Evolutionary conservation across 2,113 vertebrate genomes (phyloP), one percentile per base, ranked within the genome.

Genomic region (Cacatua alba): DNA sequence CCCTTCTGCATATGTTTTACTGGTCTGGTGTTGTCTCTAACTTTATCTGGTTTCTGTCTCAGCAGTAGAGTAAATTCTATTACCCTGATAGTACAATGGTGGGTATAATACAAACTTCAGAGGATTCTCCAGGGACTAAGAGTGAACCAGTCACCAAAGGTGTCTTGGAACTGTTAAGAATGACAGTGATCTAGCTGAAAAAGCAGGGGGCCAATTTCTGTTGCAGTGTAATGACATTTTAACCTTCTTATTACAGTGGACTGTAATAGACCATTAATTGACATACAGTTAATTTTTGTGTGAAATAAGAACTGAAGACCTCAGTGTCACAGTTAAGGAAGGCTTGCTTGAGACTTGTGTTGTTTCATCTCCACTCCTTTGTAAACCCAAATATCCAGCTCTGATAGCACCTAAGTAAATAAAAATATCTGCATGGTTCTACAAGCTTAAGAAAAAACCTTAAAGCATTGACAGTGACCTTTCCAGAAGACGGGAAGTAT

Each of bases 401-500:
- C 96, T 90, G 6, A 87, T 93, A 95, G 90, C 94, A 96, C 49
- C 87, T 95, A 92, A 97, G 95, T 96, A 86, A 96, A 91, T 90
- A 87, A 92, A 96, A 95, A 89, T 88, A 93, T 97, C 85, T 98
- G 97, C 97, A 97, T 98, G 98, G 94, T 92, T 97, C 88, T 96
- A 77, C 68, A 95, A 62, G 91, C 91, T 95, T 90, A 2, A 64
- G 52, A 86, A 90, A 48, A 68, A 21, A 19, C 23, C 4, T 37
- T 29, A 7, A n/a, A 17, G 17, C 2, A 23, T 39, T 92, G 92
- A 97, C 97, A 86, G 97, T 97, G 85, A 97, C 93, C 97, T 98
- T 98, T 98, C 97, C 98, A 97, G 97, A 97, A 94, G 96, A 94
- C 86, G 96, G 97, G 98, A 91, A 96, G 92, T 94, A 96, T 98